These are phyloP conservation scores for Calameuta idolon DNA, from an alignment of 2,888 invertebrate species.

Conservation along the genomic window DNA sequence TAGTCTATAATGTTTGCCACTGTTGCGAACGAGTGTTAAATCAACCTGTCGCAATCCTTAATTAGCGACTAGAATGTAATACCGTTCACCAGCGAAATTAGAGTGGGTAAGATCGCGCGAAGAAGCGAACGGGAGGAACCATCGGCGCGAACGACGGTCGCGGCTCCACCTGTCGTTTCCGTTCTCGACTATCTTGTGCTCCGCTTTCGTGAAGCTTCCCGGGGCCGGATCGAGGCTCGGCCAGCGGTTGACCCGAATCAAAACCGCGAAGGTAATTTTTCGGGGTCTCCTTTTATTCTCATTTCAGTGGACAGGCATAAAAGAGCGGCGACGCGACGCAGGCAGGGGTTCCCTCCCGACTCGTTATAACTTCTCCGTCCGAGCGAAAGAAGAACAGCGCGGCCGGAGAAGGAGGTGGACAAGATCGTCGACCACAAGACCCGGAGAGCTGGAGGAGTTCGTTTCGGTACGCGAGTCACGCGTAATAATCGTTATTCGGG, in stretches of 20 bases:
- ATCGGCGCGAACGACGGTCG: background rate
- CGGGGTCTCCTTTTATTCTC: background rate
- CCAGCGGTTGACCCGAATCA: slow-evolving; percentile 28
- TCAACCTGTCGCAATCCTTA: background rate
- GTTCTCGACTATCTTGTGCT: slow-evolving; percentile 16
- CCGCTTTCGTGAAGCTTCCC: slow-evolving; percentile 29
- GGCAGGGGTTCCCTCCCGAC: background rate
- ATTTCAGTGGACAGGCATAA: background rate
- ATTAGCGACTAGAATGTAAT: background rate
- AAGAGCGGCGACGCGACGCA: background rate
- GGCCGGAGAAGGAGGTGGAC: background rate
- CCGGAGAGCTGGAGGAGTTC: background rate
- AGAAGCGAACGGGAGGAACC: background rate
- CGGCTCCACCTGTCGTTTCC: slow-evolving; percentile 35
- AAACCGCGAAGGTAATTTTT: slow-evolving; percentile 10
- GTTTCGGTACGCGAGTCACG: slow-evolving; percentile 45
- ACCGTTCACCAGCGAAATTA: background rate
- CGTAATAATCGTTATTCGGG: slow-evolving; percentile 56
- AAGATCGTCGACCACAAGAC: background rate
- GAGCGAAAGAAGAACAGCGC: background rate
- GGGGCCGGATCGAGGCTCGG: slow-evolving; percentile 25
- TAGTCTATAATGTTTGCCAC: background rate
- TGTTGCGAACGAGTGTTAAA: background rate
- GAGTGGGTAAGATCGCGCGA: background rate
- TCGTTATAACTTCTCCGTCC: background rate